Percentiles rank a stretch among this genome's conserved stretches.
Conservation (phyloP, 1,140 invertebrate genomes). For the Globodera rostochiensis region DNA sequence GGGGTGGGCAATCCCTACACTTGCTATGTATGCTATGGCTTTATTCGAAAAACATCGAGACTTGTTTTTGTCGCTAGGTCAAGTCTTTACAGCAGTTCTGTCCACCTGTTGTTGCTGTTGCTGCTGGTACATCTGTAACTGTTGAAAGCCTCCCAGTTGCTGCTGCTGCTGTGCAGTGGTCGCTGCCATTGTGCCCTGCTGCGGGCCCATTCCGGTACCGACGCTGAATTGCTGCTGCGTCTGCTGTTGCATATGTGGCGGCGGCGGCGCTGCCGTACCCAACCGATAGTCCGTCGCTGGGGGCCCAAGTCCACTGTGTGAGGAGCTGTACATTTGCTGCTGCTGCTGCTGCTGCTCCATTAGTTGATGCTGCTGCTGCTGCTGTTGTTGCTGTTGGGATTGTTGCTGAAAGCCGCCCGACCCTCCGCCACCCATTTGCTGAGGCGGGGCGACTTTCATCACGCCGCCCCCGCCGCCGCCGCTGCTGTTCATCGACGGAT, state of each 20-base stretch:
- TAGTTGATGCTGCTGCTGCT: slow-evolving; percentile 27
- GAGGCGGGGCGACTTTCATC: not conserved
- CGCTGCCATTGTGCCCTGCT: slow-evolving; percentile 3
- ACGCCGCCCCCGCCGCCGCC: not conserved
- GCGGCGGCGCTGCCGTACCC: not conserved
- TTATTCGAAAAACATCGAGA: no score
- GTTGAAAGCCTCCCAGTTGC: not conserved
- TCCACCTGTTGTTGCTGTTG: not conserved
- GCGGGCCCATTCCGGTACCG: not conserved
- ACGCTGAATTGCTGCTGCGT: slow-evolving; percentile 1
- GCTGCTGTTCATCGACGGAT: slow-evolving; percentile 3
- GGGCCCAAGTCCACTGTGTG: not conserved
- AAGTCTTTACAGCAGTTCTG: not conserved
- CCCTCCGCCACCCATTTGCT: slow-evolving; percentile 17
- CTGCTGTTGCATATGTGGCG: not conserved
- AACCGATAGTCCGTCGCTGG: slow-evolving; percentile 31
- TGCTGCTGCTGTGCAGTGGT: not conserved
- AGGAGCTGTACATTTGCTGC: not conserved
- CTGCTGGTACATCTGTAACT: slow-evolving; percentile 4
- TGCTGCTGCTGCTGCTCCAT: not conserved
- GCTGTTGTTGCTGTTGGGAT: slow-evolving; percentile 20
- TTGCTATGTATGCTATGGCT: no score
- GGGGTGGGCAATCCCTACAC: no score
- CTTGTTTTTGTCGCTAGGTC: no score
- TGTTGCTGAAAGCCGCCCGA: not conserved